A percentile compares a stretch with the other conserved stretches of the same genome.
These are phyloP conservation scores for Apoderus coryli DNA, from an alignment of 2,888 invertebrate species.

Conservation along the genomic window DNA sequence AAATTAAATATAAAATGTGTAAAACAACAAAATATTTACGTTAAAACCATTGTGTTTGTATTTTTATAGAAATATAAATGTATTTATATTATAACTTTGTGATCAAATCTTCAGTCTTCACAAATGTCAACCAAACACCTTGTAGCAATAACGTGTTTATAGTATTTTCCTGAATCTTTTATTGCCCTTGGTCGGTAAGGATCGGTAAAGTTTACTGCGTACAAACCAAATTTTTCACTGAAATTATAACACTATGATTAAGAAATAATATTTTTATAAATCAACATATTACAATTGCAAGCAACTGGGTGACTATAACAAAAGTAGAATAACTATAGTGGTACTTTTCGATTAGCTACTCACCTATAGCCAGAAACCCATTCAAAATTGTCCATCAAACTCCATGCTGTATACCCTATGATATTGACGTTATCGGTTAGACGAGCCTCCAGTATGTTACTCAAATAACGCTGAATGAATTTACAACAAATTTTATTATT, in stretches of 20 bases:
- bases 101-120: no score
- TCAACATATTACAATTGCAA: no score
- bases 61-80: no score
- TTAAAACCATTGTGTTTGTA: no score
- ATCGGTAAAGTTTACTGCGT: constrained; percentile 46
- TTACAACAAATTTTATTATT: neutral
- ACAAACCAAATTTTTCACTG: constrained; percentile 49
- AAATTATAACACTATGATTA: constrained; percentile 26
- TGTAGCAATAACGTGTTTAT: constrained; percentile 33
- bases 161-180: constrained; percentile 42
- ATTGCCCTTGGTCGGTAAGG: constrained; percentile 40
- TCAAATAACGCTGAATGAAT: constrained; percentile 18
- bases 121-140: constrained; percentile 9
- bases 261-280: no score
- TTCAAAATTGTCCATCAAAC: constrained; percentile 46
- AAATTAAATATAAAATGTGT: no score
- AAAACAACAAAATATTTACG: no score
- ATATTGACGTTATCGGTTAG: constrained; percentile 32
- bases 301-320: no score
- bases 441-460: constrained; percentile 18
- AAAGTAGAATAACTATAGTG: no score
- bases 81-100: no score
- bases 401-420: constrained; percentile 42
- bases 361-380: constrained; percentile 37
- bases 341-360: no score